Evolutionary conservation across 2,888 invertebrate genomes (phyloP), one percentile per base, ranked within the genome.

Genomic region (Griposia aprilina): DNA sequence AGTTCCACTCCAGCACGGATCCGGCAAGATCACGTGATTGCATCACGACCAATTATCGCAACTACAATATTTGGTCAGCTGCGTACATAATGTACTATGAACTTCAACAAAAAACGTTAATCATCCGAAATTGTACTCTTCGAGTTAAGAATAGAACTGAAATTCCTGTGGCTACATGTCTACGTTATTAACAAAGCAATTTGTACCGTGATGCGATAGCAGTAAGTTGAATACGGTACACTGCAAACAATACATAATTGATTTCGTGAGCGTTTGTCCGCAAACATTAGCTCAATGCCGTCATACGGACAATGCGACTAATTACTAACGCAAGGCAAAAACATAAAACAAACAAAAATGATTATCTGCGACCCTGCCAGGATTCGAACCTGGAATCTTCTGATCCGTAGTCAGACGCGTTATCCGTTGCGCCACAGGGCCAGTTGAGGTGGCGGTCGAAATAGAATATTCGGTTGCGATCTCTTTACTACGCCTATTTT

Each of bases 361-460:
- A 97, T 97, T 97, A 97, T 97, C 97, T 97, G 87, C 97, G 97
- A 97, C 97, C 97, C 95, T 97, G 97, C 97, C 97, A 97, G 97
- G 97, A 97, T 97, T 97, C 97, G 97, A 97, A 97, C 97, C 97
- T 97, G 97, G 97, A 97, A 97, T 97, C 97, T 97, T 97, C 97
- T 97, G 97, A 97, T 97, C 97, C 97, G 97, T 97, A 97, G 97
- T 97, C 97, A 97, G 97, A 97, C 97, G 97, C 97, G 97, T 97
- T 97, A 97, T 97, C 97, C 97, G 93, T 97, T 97, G 97, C 97
- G 97, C 97, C 97, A 97, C 97, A 97, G 96, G 97, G 97, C 97
- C 97, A n/a, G 89, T 82, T 84, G 77, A 0, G 0, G 0, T 0
- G 0, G 0, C 0, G 0, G 0, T 0, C 50, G 84, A 92, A 94